Evolutionary conservation across 2,797 vertebrate species (phyloP).

Genomic region (Diplodus sargus): DNA sequence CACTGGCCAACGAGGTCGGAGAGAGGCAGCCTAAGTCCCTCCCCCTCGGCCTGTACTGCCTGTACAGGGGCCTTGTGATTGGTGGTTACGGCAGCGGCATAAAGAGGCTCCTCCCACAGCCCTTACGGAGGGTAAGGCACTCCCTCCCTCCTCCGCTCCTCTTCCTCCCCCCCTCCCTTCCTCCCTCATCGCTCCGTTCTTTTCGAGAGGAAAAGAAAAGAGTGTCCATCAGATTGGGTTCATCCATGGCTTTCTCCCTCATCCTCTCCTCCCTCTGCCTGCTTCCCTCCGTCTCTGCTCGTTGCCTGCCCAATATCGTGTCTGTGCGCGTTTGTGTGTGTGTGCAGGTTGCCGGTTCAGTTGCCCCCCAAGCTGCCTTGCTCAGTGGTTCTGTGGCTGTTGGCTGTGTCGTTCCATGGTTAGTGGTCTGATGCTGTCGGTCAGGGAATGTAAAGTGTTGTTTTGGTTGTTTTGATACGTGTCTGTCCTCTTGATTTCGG

Average conservation of each 20-base stretch:
- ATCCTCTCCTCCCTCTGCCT: conserved; percentile 67
- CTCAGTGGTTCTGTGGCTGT: conserved; percentile 76
- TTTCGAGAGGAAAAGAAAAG: conserved; percentile 71
- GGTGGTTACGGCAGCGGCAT: conserved; percentile 85
- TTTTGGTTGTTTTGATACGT: conserved; percentile 18
- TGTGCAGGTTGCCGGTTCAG: conserved; percentile 66
- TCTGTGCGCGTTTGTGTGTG: conserved; percentile 49
- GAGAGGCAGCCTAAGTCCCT: conserved; percentile 85
- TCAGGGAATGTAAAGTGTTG: conserved; percentile 55
- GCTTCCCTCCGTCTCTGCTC: conserved; percentile 65
- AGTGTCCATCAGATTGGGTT: conserved; percentile 44
- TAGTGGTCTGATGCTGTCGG: conserved; percentile 66
- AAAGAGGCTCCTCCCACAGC: conserved; percentile 86
- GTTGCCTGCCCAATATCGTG: conserved; percentile 70
- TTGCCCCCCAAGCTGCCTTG: conserved; percentile 71
- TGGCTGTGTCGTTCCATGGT: conserved; percentile 74
- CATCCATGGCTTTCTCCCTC: conserved; percentile 59
- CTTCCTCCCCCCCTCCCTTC: conserved; percentile 32
- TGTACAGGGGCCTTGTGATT: conserved; percentile 88
- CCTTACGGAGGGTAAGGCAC: conserved; percentile 88
- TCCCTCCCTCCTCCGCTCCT: conserved; percentile 73
- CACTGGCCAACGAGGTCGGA: conserved; percentile 78
- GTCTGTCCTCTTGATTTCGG: background rate
- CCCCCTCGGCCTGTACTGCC: conserved; percentile 87
- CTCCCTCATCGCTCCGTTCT: conserved; percentile 62